Conservation (phyloP, 2,113 vertebrate species). For the Oncorhynchus kisutch region DNA sequence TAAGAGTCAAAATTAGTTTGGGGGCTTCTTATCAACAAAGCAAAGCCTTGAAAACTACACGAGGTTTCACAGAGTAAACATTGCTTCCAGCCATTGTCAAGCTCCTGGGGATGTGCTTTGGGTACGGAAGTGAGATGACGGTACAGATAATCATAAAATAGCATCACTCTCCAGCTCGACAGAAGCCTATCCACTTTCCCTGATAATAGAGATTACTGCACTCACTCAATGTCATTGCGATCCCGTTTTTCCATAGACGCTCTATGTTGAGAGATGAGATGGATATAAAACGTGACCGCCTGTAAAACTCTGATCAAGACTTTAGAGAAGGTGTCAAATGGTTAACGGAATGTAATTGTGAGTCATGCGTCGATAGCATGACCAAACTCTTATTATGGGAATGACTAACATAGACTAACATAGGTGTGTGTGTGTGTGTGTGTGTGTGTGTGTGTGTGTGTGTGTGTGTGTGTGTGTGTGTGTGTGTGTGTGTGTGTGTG, state of each 20-base stretch:
- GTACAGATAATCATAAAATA: conserved; percentile 32
- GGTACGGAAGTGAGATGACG: conserved; percentile 38
- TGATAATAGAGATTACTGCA: conserved; percentile 29
- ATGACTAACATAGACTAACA: no score
- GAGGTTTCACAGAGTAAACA: conserved; percentile 51
- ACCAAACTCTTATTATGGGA: no score
- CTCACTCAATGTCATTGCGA: conserved; percentile 14
- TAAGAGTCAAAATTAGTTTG: conserved; percentile 18
- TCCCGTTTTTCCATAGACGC: background rate
- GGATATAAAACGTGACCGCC: conserved; percentile 23
- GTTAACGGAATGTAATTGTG: background rate
- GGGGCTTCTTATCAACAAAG: no score
- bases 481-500: conserved; percentile 7
- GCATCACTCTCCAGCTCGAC: conserved; percentile 37
- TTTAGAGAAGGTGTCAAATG: background rate
- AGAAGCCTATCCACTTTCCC: conserved; percentile 21
- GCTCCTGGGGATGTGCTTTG: conserved; percentile 41
- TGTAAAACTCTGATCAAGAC: conserved; percentile 20
- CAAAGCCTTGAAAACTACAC: conserved; percentile 24
- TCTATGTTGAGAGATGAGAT: background rate
- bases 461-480: background rate
- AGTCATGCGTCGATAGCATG: no score
- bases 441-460: no score
- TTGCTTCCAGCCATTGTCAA: conserved; percentile 44
- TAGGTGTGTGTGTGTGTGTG: no score